Conservation (phyloP, 1,140 invertebrate species). For the Venturia canescens region DNA sequence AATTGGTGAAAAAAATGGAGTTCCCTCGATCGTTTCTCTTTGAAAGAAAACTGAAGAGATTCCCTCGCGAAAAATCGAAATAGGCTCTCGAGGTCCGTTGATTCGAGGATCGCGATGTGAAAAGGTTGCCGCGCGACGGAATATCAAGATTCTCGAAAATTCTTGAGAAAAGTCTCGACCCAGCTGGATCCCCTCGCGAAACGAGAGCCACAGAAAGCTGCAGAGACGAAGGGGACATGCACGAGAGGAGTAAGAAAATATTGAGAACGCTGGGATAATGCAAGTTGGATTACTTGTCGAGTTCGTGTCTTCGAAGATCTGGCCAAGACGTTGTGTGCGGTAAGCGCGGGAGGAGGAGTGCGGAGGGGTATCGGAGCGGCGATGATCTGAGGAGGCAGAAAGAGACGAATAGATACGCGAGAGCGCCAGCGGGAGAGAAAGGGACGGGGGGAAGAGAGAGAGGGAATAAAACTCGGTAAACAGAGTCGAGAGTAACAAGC, state of each 20-base stretch:
- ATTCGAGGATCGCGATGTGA: too few species aligned
- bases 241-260: conserved; percentile 27
- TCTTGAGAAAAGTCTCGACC: too few species aligned
- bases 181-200: too few species aligned
- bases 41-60: too few species aligned
- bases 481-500: conserved; percentile 2
- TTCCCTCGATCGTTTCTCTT: too few species aligned
- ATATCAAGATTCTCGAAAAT: too few species aligned
- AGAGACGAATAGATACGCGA: background rate
- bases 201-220: background rate
- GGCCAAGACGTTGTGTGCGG: background rate
- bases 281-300: conserved; percentile 30
- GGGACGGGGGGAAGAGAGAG: background rate
- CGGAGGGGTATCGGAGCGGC: background rate
- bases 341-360: background rate
- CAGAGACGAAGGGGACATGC: background rate
- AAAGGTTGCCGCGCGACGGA: too few species aligned
- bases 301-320: background rate
- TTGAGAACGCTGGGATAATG: conserved; percentile 45
- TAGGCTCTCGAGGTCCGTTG: too few species aligned
- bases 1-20: too few species aligned
- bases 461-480: conserved; percentile 1
- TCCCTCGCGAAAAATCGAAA: too few species aligned
- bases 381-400: conserved; percentile 4
- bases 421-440: background rate